Evolutionary conservation across 2,797 vertebrate genomes (phyloP).

Genomic region (Ispidina picta): DNA sequence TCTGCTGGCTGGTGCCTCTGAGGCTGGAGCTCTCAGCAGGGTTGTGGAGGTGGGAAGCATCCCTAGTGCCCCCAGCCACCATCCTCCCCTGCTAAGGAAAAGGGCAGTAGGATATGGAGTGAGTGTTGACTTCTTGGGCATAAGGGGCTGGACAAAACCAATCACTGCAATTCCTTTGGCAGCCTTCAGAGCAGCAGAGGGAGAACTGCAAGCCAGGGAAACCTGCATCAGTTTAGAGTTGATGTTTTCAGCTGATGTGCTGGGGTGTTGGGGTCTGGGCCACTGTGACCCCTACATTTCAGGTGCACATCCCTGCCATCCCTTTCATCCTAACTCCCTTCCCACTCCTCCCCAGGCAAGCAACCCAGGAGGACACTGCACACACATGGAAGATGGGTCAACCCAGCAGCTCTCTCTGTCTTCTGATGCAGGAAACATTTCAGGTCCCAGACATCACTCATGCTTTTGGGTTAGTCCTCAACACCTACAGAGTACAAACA

Average conservation of each 20-base stretch:
- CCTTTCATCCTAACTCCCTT: background rate
- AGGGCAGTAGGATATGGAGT: fast-evolving
- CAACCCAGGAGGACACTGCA: background rate
- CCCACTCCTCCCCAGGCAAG: background rate
- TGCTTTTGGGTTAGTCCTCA: background rate
- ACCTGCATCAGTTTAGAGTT: background rate
- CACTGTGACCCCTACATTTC: background rate
- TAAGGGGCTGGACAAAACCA: background rate
- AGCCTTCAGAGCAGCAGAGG: background rate
- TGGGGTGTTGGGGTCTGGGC: background rate
- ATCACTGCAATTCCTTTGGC: background rate
- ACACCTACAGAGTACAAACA: background rate
- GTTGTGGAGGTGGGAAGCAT: background rate
- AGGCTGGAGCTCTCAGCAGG: background rate
- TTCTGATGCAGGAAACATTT: background rate
- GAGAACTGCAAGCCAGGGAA: background rate
- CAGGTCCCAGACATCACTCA: background rate
- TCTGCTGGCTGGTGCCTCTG: background rate
- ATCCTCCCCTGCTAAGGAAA: background rate
- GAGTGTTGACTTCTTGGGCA: background rate
- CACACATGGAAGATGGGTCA: background rate
- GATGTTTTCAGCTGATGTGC: background rate
- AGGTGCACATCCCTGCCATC: background rate
- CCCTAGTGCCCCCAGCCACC: background rate
- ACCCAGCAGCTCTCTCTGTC: background rate